phyloP scores from a whole-genome alignment of 2,888 invertebrate genomes.

The Nemotelus nigrinus region DNA sequence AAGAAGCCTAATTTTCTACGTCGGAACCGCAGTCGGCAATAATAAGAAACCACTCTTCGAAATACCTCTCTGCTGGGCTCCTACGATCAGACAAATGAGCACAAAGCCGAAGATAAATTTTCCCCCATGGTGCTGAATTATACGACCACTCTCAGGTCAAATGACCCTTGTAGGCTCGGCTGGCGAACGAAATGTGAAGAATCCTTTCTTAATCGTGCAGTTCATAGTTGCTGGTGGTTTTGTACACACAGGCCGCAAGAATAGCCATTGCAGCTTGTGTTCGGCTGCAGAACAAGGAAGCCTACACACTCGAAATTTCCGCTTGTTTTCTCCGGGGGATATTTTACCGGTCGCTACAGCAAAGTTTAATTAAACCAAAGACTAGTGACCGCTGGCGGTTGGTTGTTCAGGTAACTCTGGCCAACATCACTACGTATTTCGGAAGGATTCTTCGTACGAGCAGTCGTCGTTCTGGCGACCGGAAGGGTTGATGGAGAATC shows the following conservation, averaged over 20 bases:
- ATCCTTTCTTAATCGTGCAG: constrained; percentile 24
- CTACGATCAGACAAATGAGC: not conserved
- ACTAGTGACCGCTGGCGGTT: not conserved
- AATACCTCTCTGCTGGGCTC: not conserved
- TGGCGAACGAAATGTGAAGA: constrained; percentile 9
- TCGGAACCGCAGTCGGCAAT: not conserved
- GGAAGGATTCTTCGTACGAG: no score
- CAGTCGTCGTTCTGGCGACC: not conserved
- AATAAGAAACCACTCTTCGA: not conserved
- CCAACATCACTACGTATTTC: no score
- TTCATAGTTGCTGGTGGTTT: not conserved
- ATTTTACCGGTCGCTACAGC: not conserved
- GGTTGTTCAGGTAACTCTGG: not conserved
- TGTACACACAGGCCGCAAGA: not conserved
- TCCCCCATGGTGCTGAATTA: constrained; percentile 21
- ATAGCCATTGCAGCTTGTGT: constrained; percentile 1
- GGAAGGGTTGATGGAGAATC: constrained; percentile 2
- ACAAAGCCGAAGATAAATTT: not conserved
- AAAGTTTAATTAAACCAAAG: constrained; percentile 35
- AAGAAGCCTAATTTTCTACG: constrained; percentile 9
- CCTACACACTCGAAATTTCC: not conserved
- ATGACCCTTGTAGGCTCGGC: not conserved
- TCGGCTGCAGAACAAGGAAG: not conserved
- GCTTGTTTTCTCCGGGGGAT: constrained; percentile 7
- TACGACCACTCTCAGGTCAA: constrained; percentile 33